phyloP scores from a whole-genome alignment of 1,140 invertebrate genomes.

The Lepidurus apus region DNA sequence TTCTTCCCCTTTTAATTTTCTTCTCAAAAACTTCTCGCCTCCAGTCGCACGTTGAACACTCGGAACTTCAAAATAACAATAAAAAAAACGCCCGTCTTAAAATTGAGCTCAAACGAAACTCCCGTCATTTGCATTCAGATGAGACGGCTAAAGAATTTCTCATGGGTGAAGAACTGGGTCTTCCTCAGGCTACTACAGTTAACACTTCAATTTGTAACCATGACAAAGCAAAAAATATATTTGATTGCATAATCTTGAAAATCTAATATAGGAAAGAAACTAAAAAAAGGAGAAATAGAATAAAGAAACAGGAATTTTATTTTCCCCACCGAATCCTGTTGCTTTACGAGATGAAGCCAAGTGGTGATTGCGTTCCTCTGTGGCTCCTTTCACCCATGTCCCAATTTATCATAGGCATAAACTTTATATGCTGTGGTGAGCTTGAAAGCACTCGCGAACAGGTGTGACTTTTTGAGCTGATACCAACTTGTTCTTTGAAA shows the following conservation, averaged over 20 bases:
- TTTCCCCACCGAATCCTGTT: not conserved
- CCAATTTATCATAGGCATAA: slow-evolving; percentile 15
- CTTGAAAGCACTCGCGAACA: slow-evolving; percentile 18
- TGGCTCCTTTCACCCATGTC: slow-evolving; percentile 8
- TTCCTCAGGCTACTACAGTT: not conserved
- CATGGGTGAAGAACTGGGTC: not conserved
- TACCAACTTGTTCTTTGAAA: not conserved
- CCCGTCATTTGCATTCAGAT: slow-evolving; percentile 18
- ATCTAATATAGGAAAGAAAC: not conserved
- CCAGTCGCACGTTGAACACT: too few species aligned
- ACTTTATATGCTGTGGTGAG: slow-evolving; percentile 3
- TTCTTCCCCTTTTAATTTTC: not conserved
- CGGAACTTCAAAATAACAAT: too few species aligned
- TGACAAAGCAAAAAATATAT: not conserved
- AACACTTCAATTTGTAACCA: slow-evolving; percentile 16
- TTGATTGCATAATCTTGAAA: not conserved
- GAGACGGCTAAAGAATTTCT: not conserved
- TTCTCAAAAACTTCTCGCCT: not conserved
- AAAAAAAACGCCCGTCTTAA: not conserved
- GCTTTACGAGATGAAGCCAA: too few species aligned
- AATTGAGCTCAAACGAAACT: not conserved
- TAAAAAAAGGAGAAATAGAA: not conserved
- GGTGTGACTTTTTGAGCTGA: slow-evolving; percentile 13
- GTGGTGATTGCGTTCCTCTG: slow-evolving; percentile 15
- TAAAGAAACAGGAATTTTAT: not conserved